Evolutionary conservation across 2,113 vertebrate species (phyloP).

Genomic region (Gavialis gangeticus): DNA sequence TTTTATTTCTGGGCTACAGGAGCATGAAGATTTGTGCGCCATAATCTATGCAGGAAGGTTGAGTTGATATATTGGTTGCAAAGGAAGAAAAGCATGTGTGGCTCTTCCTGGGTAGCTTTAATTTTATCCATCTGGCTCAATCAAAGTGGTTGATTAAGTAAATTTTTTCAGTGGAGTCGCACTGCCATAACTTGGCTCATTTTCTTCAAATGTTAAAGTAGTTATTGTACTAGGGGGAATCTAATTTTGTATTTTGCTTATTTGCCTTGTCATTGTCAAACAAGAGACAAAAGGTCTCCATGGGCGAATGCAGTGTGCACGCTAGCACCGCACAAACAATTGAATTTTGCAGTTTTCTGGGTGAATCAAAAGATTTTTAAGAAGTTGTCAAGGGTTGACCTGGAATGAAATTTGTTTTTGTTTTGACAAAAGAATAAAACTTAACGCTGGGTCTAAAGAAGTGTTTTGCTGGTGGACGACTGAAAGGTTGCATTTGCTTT

Average conservation of each 20-base stretch:
- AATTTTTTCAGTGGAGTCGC: slow-evolving; percentile 17
- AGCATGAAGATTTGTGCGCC: slow-evolving; percentile 53
- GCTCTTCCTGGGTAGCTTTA: slow-evolving; percentile 54
- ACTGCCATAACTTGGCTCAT: background rate
- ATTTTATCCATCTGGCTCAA: slow-evolving; percentile 68
- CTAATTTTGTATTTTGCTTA: rapidly evolving
- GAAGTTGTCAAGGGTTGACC: no score
- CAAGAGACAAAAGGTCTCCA: background rate
- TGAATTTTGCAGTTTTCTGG: no score
- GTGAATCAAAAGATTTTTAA: no score
- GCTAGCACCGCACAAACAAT: no score
- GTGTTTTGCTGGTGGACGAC: no score
- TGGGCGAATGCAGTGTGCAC: background rate
- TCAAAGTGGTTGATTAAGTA: slow-evolving; percentile 42
- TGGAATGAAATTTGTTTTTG: no score
- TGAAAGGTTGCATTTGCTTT: no score
- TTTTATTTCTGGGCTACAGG: slow-evolving; percentile 48
- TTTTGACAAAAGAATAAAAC: no score
- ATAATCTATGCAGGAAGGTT: slow-evolving; percentile 46
- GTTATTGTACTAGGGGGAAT: background rate
- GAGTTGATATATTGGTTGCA: slow-evolving; percentile 64
- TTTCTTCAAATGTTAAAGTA: background rate
- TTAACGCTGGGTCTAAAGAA: no score
- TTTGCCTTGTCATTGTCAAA: background rate
- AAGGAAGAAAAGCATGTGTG: slow-evolving; percentile 64